phyloP scores from a whole-genome alignment of 2,888 invertebrate genomes.

The Teleiodes luculella region DNA sequence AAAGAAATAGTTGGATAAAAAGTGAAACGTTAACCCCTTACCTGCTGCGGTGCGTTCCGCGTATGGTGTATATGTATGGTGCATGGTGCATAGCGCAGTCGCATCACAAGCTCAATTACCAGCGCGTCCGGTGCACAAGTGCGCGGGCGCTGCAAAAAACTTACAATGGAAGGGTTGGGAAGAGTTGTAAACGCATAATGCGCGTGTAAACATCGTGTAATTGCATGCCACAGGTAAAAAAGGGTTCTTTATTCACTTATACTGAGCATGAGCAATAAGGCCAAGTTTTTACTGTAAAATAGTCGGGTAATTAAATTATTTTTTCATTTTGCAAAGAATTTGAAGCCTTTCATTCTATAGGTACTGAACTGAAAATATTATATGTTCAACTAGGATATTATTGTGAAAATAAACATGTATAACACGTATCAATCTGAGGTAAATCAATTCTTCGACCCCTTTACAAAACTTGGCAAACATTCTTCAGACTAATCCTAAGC shows the following conservation, averaged over 20 bases:
- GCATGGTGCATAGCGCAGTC: constrained; percentile 24
- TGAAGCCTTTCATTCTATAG: too few species aligned
- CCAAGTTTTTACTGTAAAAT: not conserved
- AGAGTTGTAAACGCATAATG: constrained; percentile 66
- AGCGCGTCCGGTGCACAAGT: constrained; percentile 59
- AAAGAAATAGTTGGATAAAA: constrained; percentile 43
- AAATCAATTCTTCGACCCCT: too few species aligned
- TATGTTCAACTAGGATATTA: too few species aligned
- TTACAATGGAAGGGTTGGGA: constrained; percentile 68
- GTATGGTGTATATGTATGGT: constrained; percentile 22
- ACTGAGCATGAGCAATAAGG: not conserved
- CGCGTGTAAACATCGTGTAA: constrained; percentile 76
- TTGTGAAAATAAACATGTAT: too few species aligned
- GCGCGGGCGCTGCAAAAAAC: constrained; percentile 50
- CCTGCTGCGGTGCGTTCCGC: constrained; percentile 26
- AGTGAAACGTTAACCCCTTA: constrained; percentile 56
- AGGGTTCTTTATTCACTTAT: constrained; percentile 46
- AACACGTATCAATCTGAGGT: too few species aligned
- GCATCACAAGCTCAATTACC: constrained; percentile 42
- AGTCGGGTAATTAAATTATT: not conserved
- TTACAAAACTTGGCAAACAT: not conserved
- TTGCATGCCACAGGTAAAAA: constrained; percentile 65
- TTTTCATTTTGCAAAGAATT: not conserved
- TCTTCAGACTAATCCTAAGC: constrained; percentile 9
- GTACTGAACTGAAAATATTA: too few species aligned